Percentiles rank a stretch among this genome's conserved stretches.
Conservation (phyloP, 2,888 invertebrate genomes). For the Platerodrilus igneus region DNA sequence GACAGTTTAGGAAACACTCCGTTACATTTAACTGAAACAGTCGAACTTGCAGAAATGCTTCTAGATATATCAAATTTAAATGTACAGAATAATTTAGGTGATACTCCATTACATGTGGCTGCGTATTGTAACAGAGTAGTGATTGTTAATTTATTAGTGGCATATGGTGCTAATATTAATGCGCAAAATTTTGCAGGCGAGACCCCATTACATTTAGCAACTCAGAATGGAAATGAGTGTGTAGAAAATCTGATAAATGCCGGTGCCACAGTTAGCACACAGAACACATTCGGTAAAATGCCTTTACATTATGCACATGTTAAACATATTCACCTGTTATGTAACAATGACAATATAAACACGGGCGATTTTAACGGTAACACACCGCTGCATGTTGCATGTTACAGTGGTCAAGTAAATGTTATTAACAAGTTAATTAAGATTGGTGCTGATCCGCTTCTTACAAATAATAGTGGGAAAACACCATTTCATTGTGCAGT, state of each 20-base stretch:
- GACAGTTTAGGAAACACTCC: too few relatives aligned
- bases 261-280: too few relatives aligned
- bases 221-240: too few relatives aligned
- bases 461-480: background rate
- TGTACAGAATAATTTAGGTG: background rate
- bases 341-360: too few relatives aligned
- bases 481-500: background rate
- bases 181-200: background rate
- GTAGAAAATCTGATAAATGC: too few relatives aligned
- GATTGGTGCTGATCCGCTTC: background rate
- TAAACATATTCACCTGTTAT: too few relatives aligned
- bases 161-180: background rate
- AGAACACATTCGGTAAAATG: too few relatives aligned
- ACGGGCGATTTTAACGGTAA: too few relatives aligned
- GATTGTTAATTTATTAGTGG: background rate
- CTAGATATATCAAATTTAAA: too few relatives aligned
- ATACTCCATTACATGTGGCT: conserved; percentile 5
- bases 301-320: too few relatives aligned
- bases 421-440: background rate
- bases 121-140: background rate
- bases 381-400: conserved; percentile 2
- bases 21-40: too few relatives aligned
- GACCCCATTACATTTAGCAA: conserved; percentile 2
- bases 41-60: too few relatives aligned
- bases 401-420: background rate